Evolutionary conservation across 1,140 invertebrate genomes (phyloP).

Genomic region (Drosophila erecta): DNA sequence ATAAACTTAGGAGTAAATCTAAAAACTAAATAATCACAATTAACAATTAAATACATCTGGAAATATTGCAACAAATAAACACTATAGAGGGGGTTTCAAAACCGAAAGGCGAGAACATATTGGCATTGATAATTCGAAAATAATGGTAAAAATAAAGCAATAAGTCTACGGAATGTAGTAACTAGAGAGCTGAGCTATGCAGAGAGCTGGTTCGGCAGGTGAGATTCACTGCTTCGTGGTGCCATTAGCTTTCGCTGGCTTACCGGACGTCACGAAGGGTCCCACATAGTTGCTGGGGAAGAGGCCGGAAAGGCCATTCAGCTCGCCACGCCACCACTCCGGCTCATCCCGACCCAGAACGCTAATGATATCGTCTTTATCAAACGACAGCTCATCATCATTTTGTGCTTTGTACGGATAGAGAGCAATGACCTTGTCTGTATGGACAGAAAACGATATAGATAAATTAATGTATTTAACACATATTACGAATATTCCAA

Average conservation of each 20-base stretch:
- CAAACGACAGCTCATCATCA: conserved; percentile 96
- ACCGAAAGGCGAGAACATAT: conserved; percentile 51
- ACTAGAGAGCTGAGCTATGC: conserved; percentile 34
- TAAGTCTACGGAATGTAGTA: conserved; percentile 48
- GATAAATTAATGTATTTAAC: background rate
- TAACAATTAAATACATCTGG: conserved; percentile 65
- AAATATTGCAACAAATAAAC: conserved; percentile 74
- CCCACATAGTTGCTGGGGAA: conserved; percentile 97
- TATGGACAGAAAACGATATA: conserved; percentile 49
- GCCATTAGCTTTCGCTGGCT: conserved; percentile 71
- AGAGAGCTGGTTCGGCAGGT: conserved; percentile 45
- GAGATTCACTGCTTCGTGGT: conserved; percentile 70
- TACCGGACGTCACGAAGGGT: conserved; percentile 84
- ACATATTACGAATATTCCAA: background rate
- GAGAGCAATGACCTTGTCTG: conserved; percentile 95
- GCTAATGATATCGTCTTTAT: conserved; percentile 96
- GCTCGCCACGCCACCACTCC: conserved; percentile 98
- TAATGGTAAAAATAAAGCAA: conserved; percentile 4
- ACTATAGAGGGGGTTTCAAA: conserved; percentile 43
- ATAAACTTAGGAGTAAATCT: conserved; percentile 68
- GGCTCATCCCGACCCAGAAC: conserved; percentile 96
- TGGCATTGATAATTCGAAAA: conserved; percentile 35
- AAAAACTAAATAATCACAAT: conserved; percentile 81
- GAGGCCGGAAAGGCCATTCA: conserved; percentile 93
- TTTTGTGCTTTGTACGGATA: conserved; percentile 97